Evolutionary conservation across 2,113 vertebrate genomes (phyloP).

Genomic region (Arenaria interpres): DNA sequence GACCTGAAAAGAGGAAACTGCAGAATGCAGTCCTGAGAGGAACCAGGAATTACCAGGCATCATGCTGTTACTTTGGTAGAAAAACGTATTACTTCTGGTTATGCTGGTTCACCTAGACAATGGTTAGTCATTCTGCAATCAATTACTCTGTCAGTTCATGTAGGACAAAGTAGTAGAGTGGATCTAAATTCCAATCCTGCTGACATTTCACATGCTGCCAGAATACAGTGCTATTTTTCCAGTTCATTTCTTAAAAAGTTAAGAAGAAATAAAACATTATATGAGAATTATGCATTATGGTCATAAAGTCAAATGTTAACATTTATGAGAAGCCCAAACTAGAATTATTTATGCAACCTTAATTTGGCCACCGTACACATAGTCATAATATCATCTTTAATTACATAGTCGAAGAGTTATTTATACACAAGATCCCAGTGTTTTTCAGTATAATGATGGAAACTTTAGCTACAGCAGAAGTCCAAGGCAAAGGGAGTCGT

Average conservation of each 20-base stretch:
- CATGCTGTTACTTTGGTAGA: neutral
- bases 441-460: neutral
- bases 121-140: neutral
- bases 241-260: neutral
- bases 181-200: neutral
- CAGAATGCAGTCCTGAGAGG: neutral
- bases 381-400: neutral
- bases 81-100: neutral
- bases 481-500: neutral
- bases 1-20: neutral
- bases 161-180: neutral
- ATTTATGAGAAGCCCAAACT: neutral
- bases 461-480: neutral
- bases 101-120: slow-evolving; percentile 17
- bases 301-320: slow-evolving; percentile 11
- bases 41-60: neutral
- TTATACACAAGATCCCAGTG: neutral
- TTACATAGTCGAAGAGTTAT: neutral
- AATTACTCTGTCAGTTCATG: neutral
- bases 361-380: neutral
- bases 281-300: neutral
- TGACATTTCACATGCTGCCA: slow-evolving; percentile 53
- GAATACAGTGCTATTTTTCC: slow-evolving; percentile 25
- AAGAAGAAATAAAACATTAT: slow-evolving; percentile 4
- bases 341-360: neutral